Conservation (phyloP, 2,888 invertebrate genomes). For the Siphonodentalium dalli region DNA sequence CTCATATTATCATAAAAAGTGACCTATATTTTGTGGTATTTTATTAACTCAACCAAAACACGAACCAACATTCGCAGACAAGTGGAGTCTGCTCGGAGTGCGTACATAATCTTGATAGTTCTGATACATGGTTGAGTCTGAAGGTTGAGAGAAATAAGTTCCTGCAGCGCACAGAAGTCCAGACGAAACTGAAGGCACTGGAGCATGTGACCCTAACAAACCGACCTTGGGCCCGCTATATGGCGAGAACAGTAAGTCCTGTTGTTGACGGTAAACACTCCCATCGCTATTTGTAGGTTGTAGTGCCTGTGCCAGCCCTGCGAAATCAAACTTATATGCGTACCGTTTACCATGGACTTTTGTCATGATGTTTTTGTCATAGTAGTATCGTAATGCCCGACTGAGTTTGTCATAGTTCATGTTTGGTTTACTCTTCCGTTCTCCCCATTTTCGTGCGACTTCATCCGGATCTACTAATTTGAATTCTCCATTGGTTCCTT, state of each 20-base stretch:
- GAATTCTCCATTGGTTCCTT: constrained; percentile 94
- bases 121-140: no score
- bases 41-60: no score
- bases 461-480: constrained; percentile 94
- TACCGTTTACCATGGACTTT: constrained; percentile 96
- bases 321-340: constrained; percentile 93
- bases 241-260: constrained; percentile 85
- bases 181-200: no score
- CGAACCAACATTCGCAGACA: no score
- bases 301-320: constrained; percentile 79
- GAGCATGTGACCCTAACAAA: constrained; percentile 81
- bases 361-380: constrained; percentile 98
- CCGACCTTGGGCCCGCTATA: constrained; percentile 80
- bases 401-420: constrained; percentile 98
- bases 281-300: constrained; percentile 81
- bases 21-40: no score
- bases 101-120: no score
- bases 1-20: no score
- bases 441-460: constrained; percentile 92
- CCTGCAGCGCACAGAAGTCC: no score
- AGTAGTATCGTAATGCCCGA: constrained; percentile 91
- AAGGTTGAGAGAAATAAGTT: no score
- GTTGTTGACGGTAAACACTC: constrained; percentile 91
- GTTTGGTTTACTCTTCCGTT: constrained; percentile 91
- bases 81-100: no score